Percentiles rank a stretch among this genome's conserved stretches.
phyloP scores from a whole-genome alignment of 2,113 vertebrate genomes.

The Seriola quinqueradiata region DNA sequence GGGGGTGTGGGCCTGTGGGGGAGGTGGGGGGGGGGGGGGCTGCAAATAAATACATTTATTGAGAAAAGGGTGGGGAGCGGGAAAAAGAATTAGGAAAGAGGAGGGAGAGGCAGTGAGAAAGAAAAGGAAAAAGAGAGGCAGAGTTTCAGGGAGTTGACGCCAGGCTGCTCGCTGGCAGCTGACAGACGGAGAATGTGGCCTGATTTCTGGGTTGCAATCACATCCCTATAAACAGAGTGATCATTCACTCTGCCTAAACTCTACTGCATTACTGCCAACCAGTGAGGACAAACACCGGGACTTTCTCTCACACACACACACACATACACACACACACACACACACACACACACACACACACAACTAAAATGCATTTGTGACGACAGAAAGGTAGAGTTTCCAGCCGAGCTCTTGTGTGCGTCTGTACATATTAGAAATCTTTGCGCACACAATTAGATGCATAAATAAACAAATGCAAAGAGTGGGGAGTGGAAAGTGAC shows the following conservation, averaged over 20 bases:
- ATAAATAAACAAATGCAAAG: slow-evolving; percentile 48
- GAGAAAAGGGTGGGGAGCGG: slow-evolving; percentile 56
- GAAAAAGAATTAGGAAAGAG: slow-evolving; percentile 56
- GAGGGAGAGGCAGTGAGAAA: slow-evolving; percentile 41
- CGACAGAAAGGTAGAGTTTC: slow-evolving; percentile 43
- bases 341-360: slow-evolving; percentile 26
- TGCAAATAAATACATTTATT: slow-evolving; percentile 61
- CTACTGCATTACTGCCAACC: slow-evolving; percentile 60
- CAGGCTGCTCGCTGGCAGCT: slow-evolving; percentile 72
- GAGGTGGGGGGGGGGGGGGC: neutral
- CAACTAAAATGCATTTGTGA: slow-evolving; percentile 33
- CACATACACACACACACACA: slow-evolving; percentile 30
- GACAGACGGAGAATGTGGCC: slow-evolving; percentile 70
- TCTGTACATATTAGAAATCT: slow-evolving; percentile 34
- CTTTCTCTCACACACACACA: slow-evolving; percentile 26
- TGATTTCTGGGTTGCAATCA: slow-evolving; percentile 78
- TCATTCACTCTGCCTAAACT: slow-evolving; percentile 79
- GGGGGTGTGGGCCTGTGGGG: neutral
- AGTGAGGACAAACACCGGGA: slow-evolving; percentile 46
- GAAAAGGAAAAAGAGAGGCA: slow-evolving; percentile 49
- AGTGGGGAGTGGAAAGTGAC: slow-evolving; percentile 7
- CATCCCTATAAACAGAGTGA: slow-evolving; percentile 82
- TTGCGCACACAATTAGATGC: slow-evolving; percentile 10
- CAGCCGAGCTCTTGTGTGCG: slow-evolving; percentile 21
- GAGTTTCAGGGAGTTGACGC: slow-evolving; percentile 70